Evolutionary conservation across 2,797 vertebrate genomes (phyloP).

Genomic region (Zonotrichia albicollis): DNA sequence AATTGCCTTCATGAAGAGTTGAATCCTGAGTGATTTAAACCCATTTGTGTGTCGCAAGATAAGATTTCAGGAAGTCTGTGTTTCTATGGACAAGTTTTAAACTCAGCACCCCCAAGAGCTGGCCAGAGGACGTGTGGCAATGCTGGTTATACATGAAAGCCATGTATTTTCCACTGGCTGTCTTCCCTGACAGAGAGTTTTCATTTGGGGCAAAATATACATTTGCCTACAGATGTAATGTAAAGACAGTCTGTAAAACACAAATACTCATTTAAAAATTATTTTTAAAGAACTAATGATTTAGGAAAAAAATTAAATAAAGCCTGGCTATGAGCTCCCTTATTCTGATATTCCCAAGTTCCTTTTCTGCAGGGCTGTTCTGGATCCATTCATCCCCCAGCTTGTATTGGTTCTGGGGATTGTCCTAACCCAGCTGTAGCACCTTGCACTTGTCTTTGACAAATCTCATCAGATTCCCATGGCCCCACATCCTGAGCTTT

Average conservation of each 20-base stretch:
- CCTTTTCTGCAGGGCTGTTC: background rate
- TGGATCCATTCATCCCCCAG: background rate
- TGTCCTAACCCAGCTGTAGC: background rate
- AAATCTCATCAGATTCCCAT: background rate
- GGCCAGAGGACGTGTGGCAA: background rate
- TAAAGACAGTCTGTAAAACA: background rate
- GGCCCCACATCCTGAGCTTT: background rate
- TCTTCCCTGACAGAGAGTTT: background rate
- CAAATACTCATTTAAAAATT: background rate
- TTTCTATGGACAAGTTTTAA: background rate
- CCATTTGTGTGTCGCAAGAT: background rate
- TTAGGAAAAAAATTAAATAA: background rate
- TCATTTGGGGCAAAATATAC: background rate
- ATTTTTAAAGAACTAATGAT: background rate
- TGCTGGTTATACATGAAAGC: background rate
- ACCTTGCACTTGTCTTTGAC: background rate
- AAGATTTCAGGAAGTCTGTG: background rate
- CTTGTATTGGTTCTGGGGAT: background rate
- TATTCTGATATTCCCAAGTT: background rate
- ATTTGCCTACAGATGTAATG: background rate
- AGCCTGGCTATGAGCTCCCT: background rate
- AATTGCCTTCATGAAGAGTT: background rate
- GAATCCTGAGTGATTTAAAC: background rate
- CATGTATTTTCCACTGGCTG: background rate
- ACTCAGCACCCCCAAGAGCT: background rate